These are phyloP conservation scores for Candidula unifasciata DNA, from an alignment of 2,888 invertebrate species.

Conservation along the genomic window DNA sequence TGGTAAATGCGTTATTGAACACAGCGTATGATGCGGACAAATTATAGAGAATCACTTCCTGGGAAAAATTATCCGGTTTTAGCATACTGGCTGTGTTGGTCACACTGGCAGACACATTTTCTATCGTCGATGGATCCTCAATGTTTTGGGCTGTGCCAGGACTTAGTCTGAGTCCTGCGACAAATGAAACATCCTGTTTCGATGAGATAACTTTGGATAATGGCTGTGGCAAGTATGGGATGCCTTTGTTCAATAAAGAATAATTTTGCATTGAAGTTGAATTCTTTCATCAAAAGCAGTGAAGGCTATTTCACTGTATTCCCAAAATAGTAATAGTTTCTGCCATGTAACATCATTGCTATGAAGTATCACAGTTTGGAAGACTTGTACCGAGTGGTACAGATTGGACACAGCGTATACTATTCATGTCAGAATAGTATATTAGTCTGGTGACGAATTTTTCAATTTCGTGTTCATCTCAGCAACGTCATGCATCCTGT, in stretches of 20 bases:
- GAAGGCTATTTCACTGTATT: too few species aligned
- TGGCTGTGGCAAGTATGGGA: not conserved
- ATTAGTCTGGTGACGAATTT: too few species aligned
- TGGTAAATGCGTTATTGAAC: slow-evolving; percentile 12
- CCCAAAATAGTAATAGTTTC: too few species aligned
- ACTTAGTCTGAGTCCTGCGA: too few species aligned
- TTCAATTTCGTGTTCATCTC: too few species aligned
- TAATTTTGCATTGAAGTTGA: not conserved
- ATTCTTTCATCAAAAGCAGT: too few species aligned
- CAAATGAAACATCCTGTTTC: not conserved
- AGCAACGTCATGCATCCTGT: not conserved
- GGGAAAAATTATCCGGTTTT: slow-evolving; percentile 17
- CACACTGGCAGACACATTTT: not conserved
- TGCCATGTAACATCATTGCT: too few species aligned
- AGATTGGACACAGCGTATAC: too few species aligned
- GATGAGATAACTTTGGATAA: not conserved
- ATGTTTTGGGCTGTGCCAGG: too few species aligned
- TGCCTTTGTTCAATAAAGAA: not conserved
- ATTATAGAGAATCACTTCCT: slow-evolving; percentile 2
- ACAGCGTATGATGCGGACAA: not conserved
- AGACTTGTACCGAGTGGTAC: too few species aligned
- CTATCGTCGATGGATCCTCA: not conserved
- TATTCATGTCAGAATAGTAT: too few species aligned
- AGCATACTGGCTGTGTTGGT: slow-evolving; percentile 12
- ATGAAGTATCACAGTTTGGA: too few species aligned